Evolutionary conservation across 2,888 invertebrate genomes (phyloP), one percentile per base, ranked within the genome.

Genomic region (Erebia aethiops): DNA sequence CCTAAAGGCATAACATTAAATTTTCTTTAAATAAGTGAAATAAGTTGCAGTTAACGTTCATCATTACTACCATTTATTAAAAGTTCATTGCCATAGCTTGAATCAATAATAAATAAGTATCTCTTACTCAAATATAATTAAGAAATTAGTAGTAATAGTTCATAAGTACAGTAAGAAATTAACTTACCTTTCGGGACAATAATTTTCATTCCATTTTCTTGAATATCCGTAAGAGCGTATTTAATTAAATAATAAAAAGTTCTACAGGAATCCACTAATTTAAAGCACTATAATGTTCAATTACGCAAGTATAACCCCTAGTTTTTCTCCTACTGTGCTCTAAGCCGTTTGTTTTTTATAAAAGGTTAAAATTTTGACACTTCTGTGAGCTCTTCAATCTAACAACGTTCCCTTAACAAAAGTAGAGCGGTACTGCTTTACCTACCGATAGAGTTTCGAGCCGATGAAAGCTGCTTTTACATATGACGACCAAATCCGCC

Each of bases 341-440:
- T 35, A 35, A 7, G 7, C 35, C 7, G 35, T 67, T 67, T 11
- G 51, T 67, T 66, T 66, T 67, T 57, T 21, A 18, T 13, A 58
- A 67, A 43, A 58, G 49, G 26, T 49, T 67, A 49, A 35, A 35
- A 52, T 35, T 64, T 64, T 67, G 67, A 67, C 67, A 67, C 58
- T 67, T 57, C 8, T 1, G 54, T 58, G 46, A 58, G 57, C 67
- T 49, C 26, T 9, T n/a, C 16, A 49, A 49, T 65, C 8, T 54
- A 65, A 67, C 67, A 67, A 67, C 67, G 46, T 67, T 46, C 67
- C 67, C 67, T 21, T 35, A 46, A 18, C 49, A 18, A 58, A 67
- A 67, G 67, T 35, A 49, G 49, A 58, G 58, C 67, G 67, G 58
- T 67, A 67, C 67, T 67, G 67, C 57, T 67, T 67, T 67, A 67